These are phyloP conservation scores for Monomorium pharaonis DNA, from an alignment of 1,140 invertebrate genomes.

Conservation along the genomic window DNA sequence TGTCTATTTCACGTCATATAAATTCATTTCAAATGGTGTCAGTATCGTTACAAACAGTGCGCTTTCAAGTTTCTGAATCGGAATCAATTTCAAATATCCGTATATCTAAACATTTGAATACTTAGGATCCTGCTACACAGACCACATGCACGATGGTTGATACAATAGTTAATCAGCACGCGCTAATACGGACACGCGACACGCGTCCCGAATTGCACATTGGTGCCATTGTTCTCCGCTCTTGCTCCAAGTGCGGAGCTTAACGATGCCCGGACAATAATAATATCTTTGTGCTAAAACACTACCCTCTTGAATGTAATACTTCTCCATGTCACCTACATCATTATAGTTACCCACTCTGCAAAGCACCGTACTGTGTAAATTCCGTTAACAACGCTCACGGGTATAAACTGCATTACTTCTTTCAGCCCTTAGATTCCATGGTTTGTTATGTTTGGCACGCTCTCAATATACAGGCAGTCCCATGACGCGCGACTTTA, in stretches of 20 bases:
- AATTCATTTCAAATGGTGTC: no score
- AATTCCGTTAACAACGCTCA: slow-evolving; percentile 2
- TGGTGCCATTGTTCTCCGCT: slow-evolving; percentile 33
- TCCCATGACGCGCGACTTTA: not conserved
- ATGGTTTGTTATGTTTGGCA: not conserved
- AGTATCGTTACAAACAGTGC: no score
- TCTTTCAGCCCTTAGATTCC: not conserved
- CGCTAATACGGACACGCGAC: not conserved
- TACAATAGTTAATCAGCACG: not conserved
- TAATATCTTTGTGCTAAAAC: slow-evolving; percentile 3
- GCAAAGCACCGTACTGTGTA: not conserved
- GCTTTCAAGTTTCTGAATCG: no score
- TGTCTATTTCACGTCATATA: no score
- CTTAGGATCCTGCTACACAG: no score
- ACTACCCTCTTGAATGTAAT: not conserved
- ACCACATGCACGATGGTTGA: not conserved
- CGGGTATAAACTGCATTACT: not conserved
- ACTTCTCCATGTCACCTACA: not conserved
- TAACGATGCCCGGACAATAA: slow-evolving; percentile 19
- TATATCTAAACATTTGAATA: no score
- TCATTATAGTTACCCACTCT: not conserved
- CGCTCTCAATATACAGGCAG: not conserved
- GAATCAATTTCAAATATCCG: no score
- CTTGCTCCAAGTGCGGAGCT: slow-evolving; percentile 25
- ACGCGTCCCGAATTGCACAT: slow-evolving; percentile 24